Base-by-base conservation (phyloP, 2,113 vertebrate species). In the Calypte anna region DNA sequence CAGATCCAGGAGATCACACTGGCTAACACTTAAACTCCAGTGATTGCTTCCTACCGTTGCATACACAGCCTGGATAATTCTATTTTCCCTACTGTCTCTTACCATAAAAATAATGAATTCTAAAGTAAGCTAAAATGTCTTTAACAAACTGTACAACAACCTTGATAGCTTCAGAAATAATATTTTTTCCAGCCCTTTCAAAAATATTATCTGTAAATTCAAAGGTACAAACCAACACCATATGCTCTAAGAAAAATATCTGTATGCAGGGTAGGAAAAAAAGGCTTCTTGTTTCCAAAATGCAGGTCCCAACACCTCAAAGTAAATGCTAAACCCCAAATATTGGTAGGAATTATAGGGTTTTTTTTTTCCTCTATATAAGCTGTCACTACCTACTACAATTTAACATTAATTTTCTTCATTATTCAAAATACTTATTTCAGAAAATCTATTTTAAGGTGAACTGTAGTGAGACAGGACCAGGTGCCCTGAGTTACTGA, bases 361-460 rank as follows among this genome's bases (percentile, higher is more conserved):
- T 9, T 70, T 59, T 86, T 63, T 86, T 21, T 76, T 33, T 57
- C 31, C 8, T 54, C 21, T 31, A 13, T 3, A 7, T 27, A 21
- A 80, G 27, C 24, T 83, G 24, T 7, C 66, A 73, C 33, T 36
- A 40, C 20, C 36, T 54, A 67, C 46, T 77, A 30, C 68, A 74
- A 61, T 38, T 82, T 62, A 82, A 36, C 25, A 28, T 15, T 72
- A 74, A 20, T 43, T 28, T 73, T 88, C 46, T n/a, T 61, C 33
- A 44, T 4, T 58, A 40, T 36, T 91, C 16, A 86, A 62, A 88
- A 73, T 17, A 70, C 3, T 50, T 11, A 18, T 12, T 63, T 84
- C 44, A 64, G 40, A 93, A 92, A 92, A 91, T 31, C 3, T 33
- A 83, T 64, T 81, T 89, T 53, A 80, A 82, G 55, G 44, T 23